Percentiles rank a stretch among this genome's conserved stretches.
Conservation (phyloP, 1,140 invertebrate genomes). For the Drosophila arizonae region DNA sequence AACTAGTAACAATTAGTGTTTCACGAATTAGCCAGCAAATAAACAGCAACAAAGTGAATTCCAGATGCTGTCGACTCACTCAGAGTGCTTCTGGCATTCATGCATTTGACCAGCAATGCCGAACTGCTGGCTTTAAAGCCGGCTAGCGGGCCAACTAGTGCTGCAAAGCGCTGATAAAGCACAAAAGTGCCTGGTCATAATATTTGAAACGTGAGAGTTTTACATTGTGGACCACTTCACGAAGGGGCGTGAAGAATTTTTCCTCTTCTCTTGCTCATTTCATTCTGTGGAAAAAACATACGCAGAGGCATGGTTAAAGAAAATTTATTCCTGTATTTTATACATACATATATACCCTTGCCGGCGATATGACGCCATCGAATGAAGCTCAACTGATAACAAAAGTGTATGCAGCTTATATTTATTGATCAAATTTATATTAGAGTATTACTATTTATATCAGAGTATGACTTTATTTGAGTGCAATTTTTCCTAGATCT, state of each 20-base stretch:
- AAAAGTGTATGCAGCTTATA: not conserved
- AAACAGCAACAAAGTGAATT: slow-evolving; percentile 17
- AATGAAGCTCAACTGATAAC: not conserved
- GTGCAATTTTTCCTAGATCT: not conserved
- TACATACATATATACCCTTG: slow-evolving; percentile 1
- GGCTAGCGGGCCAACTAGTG: slow-evolving; percentile 17
- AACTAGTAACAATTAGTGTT: slow-evolving; percentile 21
- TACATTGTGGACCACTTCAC: slow-evolving; percentile 20
- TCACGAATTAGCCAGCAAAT: slow-evolving; percentile 5
- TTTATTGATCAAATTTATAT: not conserved
- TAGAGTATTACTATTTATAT: too few species aligned
- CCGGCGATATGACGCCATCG: not conserved
- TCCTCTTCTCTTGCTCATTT: slow-evolving; percentile 24
- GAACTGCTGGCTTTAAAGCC: slow-evolving; percentile 25
- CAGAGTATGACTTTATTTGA: too few species aligned
- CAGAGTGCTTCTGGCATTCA: not conserved
- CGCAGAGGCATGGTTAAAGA: slow-evolving; percentile 48
- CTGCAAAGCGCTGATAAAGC: slow-evolving; percentile 60
- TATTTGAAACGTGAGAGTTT: slow-evolving; percentile 67
- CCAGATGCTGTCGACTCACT: not conserved
- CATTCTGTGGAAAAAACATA: slow-evolving; percentile 14
- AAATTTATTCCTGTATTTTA: slow-evolving; percentile 59
- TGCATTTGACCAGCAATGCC: slow-evolving; percentile 2
- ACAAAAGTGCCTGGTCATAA: slow-evolving; percentile 51
- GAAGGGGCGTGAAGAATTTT: slow-evolving; percentile 21